A percentile compares a stretch with the other conserved stretches of the same genome.
Evolutionary conservation across 2,888 invertebrate genomes (phyloP).

Genomic region (Tetragnatha montana): DNA sequence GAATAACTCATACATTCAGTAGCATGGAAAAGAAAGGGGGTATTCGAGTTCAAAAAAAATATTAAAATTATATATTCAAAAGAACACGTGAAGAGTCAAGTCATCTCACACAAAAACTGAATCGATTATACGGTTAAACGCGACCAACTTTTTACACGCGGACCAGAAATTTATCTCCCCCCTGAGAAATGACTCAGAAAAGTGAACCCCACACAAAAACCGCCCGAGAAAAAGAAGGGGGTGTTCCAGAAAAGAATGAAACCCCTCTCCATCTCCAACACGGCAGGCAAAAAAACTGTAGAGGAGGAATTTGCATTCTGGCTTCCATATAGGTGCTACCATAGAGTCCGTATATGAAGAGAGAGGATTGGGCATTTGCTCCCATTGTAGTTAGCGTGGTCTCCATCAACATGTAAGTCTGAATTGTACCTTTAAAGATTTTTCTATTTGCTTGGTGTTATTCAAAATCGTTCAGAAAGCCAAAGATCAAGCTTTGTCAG

Average conservation of each 20-base stretch:
- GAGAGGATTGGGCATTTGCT: too few relatives aligned
- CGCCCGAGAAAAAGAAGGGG: neutral
- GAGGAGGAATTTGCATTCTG: slow-evolving; percentile 47
- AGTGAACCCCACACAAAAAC: neutral
- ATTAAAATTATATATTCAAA: too few relatives aligned
- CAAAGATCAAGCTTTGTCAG: too few relatives aligned
- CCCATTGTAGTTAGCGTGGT: too few relatives aligned
- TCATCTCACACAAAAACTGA: neutral
- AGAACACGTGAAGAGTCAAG: too few relatives aligned
- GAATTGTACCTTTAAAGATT: too few relatives aligned
- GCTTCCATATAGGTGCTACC: slow-evolving; percentile 10
- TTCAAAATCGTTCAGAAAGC: too few relatives aligned
- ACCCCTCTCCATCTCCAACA: neutral
- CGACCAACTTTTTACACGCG: neutral
- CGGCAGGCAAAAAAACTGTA: neutral
- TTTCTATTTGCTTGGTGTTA: too few relatives aligned
- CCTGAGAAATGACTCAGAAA: neutral
- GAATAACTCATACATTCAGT: too few relatives aligned
- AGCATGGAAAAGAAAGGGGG: neutral
- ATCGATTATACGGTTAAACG: neutral
- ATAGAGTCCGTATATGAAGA: too few relatives aligned
- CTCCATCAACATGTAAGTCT: too few relatives aligned
- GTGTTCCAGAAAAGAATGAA: neutral
- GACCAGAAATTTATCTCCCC: neutral
- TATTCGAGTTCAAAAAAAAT: too few relatives aligned